Conservation (phyloP, 1,140 invertebrate genomes). For the Drosophila sp. region DNA sequence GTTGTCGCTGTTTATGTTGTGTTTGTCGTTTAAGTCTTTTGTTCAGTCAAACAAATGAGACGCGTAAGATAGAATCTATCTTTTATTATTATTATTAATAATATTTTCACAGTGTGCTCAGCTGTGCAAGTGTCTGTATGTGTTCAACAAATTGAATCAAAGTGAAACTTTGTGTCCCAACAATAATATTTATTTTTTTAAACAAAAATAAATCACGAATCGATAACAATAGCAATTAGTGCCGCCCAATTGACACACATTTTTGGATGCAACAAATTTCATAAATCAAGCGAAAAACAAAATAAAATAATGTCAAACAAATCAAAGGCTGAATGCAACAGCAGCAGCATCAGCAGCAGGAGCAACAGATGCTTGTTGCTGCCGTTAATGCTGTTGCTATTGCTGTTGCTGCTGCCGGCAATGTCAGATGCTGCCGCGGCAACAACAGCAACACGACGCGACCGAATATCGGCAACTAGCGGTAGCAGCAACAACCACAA, state of each 20-base stretch:
- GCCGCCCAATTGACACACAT: slow-evolving; percentile 63
- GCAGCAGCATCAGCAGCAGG: slow-evolving; percentile 44
- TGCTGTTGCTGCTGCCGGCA: slow-evolving; percentile 60
- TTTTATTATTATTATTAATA: slow-evolving; percentile 10
- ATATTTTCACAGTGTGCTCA: slow-evolving; percentile 3
- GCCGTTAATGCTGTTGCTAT: slow-evolving; percentile 40
- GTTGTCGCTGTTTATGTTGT: slow-evolving; percentile 30
- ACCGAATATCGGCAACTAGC: slow-evolving; percentile 37
- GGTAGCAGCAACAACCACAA: slow-evolving; percentile 21
- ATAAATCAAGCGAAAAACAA: slow-evolving; percentile 60
- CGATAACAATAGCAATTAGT: slow-evolving; percentile 32
- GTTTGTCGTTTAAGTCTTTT: slow-evolving; percentile 14
- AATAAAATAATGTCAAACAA: slow-evolving; percentile 70
- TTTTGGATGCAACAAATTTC: slow-evolving; percentile 64
- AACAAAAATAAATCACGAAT: slow-evolving; percentile 15
- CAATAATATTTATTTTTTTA: slow-evolving; percentile 13
- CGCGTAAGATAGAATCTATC: slow-evolving; percentile 8
- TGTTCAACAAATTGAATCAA: slow-evolving; percentile 6
- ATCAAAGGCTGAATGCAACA: slow-evolving; percentile 58
- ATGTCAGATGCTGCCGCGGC: slow-evolving; percentile 47
- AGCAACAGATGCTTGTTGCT: slow-evolving; percentile 54
- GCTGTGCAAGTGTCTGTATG: slow-evolving; percentile 3
- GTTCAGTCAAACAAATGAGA: slow-evolving; percentile 12
- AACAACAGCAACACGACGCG: slow-evolving; percentile 38
- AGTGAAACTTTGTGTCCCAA: slow-evolving; percentile 15